Evolutionary conservation across 1,140 invertebrate species (phyloP), one percentile per base, ranked within the genome.

Genomic region (Eupeodes corollae): DNA sequence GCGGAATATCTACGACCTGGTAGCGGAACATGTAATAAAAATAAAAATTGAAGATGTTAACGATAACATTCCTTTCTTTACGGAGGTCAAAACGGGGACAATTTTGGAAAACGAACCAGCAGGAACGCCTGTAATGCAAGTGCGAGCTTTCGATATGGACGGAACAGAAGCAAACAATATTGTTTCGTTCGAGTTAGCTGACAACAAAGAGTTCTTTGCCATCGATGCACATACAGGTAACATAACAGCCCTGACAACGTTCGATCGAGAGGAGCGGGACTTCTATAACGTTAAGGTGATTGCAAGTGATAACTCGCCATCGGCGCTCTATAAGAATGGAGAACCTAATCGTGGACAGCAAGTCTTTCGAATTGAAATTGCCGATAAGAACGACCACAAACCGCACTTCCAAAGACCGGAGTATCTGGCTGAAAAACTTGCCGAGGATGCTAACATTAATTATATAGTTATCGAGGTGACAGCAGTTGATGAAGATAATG

Each of bases 381-480:
- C 84, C 10, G 92, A 96, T 69, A 88, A 86, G 65, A 91, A 92
- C 61, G 92, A 93, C 63, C 91, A 93, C 67, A 75, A 80, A 10
- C 88, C 88, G 1, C 75, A 78, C 51, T 92, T 92, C 64, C 83
- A 80, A 12, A 72, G 83, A 53, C 58, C 73, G 0, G 73, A 77
- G 1, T 93, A 93, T 69, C 73, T 79, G 6, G 84, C 86, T 0
- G 81, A 86, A 55, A 76, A 79, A 16, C 80, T 94, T 37, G 72
- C 79, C 12, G 91, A 94, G 73, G 80, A 86, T 61, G 79, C 84
- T 1, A 88, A 91, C 63, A 77, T 83, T 15, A 86, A 88, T 57
- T 77, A 75, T 41, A 72, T 80, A 18, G 87, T 93, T 1, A 85
- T 82, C 18, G 84, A 91, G 70, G 85, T 93, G 0, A 82, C 78